These are phyloP conservation scores for Onychomys torridus DNA, from an alignment of 2,797 vertebrate genomes.

Conservation along the genomic window DNA sequence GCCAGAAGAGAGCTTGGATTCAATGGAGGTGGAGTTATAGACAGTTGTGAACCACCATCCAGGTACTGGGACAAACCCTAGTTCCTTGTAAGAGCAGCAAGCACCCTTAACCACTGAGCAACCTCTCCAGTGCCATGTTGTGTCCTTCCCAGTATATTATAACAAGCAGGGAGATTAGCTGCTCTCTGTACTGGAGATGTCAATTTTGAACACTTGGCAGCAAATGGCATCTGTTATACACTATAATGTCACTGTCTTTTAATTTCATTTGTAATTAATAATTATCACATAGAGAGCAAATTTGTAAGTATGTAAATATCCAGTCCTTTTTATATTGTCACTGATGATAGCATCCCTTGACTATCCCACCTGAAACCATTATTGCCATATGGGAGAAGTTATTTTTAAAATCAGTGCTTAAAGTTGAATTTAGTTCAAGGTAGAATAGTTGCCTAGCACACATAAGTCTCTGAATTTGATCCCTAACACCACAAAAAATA, in stretches of 20 bases:
- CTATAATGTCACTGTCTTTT: neutral
- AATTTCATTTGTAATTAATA: neutral
- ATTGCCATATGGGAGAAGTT: constrained; percentile 22
- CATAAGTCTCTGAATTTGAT: neutral
- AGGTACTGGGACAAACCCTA: neutral
- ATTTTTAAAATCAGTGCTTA: constrained; percentile 19
- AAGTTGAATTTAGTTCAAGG: neutral
- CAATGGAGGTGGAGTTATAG: neutral
- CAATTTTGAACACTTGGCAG: neutral
- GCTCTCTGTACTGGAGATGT: neutral
- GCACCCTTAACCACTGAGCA: neutral
- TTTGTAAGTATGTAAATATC: constrained; percentile 44
- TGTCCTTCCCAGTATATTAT: neutral
- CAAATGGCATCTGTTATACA: neutral
- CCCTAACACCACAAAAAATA: neutral
- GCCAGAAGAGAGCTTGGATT: neutral
- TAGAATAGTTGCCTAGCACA: neutral
- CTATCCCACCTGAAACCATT: constrained; percentile 18
- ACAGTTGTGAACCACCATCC: neutral
- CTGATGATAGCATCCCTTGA: neutral
- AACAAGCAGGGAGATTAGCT: neutral
- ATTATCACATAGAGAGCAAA: neutral
- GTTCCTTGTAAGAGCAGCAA: neutral
- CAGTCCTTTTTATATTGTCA: neutral
- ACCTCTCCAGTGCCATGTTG: neutral